phyloP scores from a whole-genome alignment of 2,113 vertebrate genomes.

The Notechis scutatus region DNA sequence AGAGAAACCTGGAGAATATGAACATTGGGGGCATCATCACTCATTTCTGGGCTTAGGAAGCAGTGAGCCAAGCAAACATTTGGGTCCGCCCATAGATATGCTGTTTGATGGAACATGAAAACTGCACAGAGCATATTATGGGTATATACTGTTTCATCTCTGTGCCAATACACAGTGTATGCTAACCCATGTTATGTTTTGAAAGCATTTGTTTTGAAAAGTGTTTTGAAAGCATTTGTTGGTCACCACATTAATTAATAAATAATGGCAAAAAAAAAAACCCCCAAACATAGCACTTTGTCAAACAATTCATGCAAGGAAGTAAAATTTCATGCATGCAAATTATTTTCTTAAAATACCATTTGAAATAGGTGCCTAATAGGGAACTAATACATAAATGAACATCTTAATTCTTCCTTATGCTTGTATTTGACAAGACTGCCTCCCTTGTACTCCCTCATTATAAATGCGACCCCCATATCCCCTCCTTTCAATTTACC shows the following conservation, averaged over 20 bases:
- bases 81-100: not conserved
- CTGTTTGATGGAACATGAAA: not conserved
- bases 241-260: not conserved
- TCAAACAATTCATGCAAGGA: not conserved
- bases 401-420: not conserved
- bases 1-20: not conserved
- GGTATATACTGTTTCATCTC: not conserved
- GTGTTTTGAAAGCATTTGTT: not conserved
- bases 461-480: not conserved
- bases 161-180: not conserved
- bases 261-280: not conserved
- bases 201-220: not conserved
- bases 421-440: not conserved
- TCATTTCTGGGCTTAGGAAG: not conserved
- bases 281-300: not conserved
- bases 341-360: not conserved
- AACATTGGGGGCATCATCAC: not conserved
- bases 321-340: not conserved
- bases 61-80: not conserved
- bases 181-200: not conserved
- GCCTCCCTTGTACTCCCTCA: not conserved
- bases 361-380: not conserved
- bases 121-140: not conserved
- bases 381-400: not conserved
- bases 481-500: not conserved